A percentile compares a stretch with the other conserved stretches of the same genome.
These are phyloP conservation scores for Lycodopsis pacificus DNA, from an alignment of 2,797 vertebrate genomes.

Conservation along the genomic window DNA sequence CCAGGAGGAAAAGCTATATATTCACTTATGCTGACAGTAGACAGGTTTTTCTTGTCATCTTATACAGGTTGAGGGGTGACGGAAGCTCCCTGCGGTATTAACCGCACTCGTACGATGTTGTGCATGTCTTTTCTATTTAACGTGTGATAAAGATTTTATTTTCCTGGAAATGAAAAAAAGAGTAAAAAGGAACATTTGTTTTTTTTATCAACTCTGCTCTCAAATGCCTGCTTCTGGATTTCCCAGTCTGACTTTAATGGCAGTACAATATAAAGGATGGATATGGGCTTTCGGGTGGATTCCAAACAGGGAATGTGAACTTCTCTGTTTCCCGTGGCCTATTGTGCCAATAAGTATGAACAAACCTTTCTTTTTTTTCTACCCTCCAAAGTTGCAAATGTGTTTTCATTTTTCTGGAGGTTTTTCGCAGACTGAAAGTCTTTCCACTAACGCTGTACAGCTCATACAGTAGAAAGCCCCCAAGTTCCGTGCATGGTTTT, in stretches of 20 bases:
- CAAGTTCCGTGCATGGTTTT: conserved; percentile 11
- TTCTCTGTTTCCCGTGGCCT: conserved; percentile 60
- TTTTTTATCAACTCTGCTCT: conserved; percentile 25
- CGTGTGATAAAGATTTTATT: conserved; percentile 60
- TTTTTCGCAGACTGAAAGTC: conserved; percentile 52
- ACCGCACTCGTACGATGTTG: neutral
- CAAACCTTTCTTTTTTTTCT: conserved; percentile 41
- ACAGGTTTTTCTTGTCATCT: conserved; percentile 11
- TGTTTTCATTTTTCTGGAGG: conserved; percentile 65
- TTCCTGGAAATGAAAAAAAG: neutral
- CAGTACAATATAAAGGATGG: conserved; percentile 67
- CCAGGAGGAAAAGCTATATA: conserved; percentile 1
- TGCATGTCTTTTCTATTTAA: conserved; percentile 28
- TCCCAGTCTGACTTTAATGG: conserved; percentile 61
- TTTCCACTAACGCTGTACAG: conserved; percentile 35
- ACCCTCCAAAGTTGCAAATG: conserved; percentile 39
- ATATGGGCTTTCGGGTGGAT: conserved; percentile 60
- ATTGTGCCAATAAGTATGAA: conserved; percentile 62
- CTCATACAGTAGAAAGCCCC: conserved; percentile 3
- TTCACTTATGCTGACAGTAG: neutral
- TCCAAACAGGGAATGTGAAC: conserved; percentile 68
- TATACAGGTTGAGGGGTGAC: conserved; percentile 24
- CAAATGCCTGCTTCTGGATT: conserved; percentile 67
- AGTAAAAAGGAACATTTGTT: conserved; percentile 39
- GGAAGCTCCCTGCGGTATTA: conserved; percentile 8